Conservation (phyloP, 2,113 vertebrate genomes). For the Prochilodus magdalenae region DNA sequence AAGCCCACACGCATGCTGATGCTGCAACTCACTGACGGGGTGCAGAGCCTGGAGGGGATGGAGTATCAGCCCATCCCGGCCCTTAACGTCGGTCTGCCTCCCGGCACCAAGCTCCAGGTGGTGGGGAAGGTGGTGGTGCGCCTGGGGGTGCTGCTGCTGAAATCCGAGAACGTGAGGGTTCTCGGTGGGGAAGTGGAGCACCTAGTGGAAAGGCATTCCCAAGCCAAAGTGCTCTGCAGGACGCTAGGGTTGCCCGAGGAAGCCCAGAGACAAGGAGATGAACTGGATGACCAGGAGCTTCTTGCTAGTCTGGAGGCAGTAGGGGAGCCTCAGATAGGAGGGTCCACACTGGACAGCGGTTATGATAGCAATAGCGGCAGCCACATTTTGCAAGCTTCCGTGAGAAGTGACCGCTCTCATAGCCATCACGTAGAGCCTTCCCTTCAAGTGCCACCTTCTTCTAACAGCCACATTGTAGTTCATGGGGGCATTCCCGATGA, state of each 20-base stretch:
- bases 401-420: not conserved
- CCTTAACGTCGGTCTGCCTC: constrained; percentile 75
- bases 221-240: constrained; percentile 77
- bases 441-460: not conserved
- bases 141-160: constrained; percentile 90
- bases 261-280: constrained; percentile 44
- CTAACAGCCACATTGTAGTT: not conserved
- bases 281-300: constrained; percentile 86
- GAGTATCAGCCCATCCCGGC: constrained; percentile 87
- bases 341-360: constrained; percentile 74
- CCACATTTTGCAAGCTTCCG: constrained; percentile 48
- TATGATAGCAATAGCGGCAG: constrained; percentile 68
- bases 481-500: constrained; percentile 43
- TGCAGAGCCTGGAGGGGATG: constrained; percentile 90
- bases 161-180: constrained; percentile 87
- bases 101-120: constrained; percentile 90
- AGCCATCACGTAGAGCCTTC: not conserved
- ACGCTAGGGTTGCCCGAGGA: constrained; percentile 81
- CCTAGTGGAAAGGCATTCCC: constrained; percentile 76
- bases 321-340: constrained; percentile 67
- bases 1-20: constrained; percentile 89
- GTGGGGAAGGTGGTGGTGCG: constrained; percentile 84
- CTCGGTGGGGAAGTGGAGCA: constrained; percentile 92
- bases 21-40: constrained; percentile 92
- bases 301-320: constrained; percentile 84